Percentiles rank a stretch among this genome's conserved stretches.
phyloP scores from a whole-genome alignment of 2,797 vertebrate species.

The Bovichtus variegatus region DNA sequence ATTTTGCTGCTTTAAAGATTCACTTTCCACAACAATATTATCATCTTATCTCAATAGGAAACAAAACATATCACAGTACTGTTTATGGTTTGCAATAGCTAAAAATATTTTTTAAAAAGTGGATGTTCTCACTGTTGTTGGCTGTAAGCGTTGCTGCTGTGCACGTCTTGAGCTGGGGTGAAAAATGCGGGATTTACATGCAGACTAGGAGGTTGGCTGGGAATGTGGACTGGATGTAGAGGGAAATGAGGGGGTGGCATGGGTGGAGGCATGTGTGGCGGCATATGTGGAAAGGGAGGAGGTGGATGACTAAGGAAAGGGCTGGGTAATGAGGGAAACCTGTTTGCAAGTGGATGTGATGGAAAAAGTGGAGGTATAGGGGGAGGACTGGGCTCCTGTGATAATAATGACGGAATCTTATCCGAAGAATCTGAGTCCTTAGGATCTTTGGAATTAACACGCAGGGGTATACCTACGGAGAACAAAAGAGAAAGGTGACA shows the following conservation, averaged over 20 bases:
- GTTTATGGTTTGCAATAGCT: neutral
- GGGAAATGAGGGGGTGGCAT: constrained; percentile 85
- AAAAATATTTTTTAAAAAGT: constrained; percentile 5
- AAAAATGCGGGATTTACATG: constrained; percentile 94
- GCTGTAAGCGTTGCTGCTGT: constrained; percentile 67
- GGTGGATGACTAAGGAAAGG: constrained; percentile 85
- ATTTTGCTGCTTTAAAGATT: neutral
- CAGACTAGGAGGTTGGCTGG: constrained; percentile 84
- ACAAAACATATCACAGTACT: neutral
- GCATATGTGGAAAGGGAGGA: constrained; percentile 84
- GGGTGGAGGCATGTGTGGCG: constrained; percentile 83
- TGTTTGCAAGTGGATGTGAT: constrained; percentile 77
- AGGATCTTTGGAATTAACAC: constrained; percentile 85
- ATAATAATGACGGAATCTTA: constrained; percentile 72
- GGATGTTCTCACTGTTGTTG: constrained; percentile 75
- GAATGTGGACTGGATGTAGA: constrained; percentile 78
- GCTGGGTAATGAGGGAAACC: constrained; percentile 84
- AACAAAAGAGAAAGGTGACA: constrained; percentile 16
- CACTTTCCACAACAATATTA: neutral
- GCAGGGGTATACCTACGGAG: constrained; percentile 88
- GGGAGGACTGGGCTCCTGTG: constrained; percentile 57
- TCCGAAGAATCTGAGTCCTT: constrained; percentile 69
- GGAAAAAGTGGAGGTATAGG: constrained; percentile 56
- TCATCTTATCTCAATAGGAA: neutral
- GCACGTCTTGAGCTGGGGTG: constrained; percentile 73